Conservation (phyloP, 2,113 vertebrate species). For the Morone saxatilis region DNA sequence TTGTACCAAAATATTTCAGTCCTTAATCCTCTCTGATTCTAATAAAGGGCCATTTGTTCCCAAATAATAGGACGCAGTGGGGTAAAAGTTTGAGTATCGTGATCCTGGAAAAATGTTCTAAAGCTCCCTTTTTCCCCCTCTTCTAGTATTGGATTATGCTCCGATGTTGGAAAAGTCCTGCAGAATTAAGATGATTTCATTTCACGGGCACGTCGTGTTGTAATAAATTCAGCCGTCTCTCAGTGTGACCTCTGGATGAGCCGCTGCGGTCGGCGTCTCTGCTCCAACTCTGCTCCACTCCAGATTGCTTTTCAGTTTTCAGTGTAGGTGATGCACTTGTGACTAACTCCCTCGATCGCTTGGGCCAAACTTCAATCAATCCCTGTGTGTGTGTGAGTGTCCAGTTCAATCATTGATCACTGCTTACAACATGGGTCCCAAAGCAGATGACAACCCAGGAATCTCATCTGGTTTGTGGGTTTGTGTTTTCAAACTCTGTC, state of each 20-base stretch:
- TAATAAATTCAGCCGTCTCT: conserved; percentile 48
- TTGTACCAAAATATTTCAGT: neutral
- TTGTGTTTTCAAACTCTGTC: conserved; percentile 31
- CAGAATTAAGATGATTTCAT: conserved; percentile 61
- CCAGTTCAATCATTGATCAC: neutral
- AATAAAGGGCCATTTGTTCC: neutral
- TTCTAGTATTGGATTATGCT: conserved; percentile 31
- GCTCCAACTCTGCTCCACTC: conserved; percentile 19
- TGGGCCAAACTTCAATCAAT: neutral
- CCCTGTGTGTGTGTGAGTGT: conserved; percentile 1
- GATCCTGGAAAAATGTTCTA: conserved; percentile 49
- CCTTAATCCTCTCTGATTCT: conserved; percentile 10
- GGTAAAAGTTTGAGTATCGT: neutral
- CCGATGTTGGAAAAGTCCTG: conserved; percentile 46
- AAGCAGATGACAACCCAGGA: neutral
- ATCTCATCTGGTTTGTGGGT: conserved; percentile 30
- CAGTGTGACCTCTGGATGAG: conserved; percentile 48
- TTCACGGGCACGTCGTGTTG: conserved; percentile 15
- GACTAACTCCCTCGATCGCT: neutral
- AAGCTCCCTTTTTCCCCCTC: neutral
- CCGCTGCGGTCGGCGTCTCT: neutral
- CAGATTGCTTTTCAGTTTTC: conserved; percentile 6
- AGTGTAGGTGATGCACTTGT: conserved; percentile 6
- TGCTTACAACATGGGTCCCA: neutral
- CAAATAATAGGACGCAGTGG: neutral